Base-by-base conservation (phyloP, 2,113 vertebrate species). In the Gymnobelideus leadbeateri region DNA sequence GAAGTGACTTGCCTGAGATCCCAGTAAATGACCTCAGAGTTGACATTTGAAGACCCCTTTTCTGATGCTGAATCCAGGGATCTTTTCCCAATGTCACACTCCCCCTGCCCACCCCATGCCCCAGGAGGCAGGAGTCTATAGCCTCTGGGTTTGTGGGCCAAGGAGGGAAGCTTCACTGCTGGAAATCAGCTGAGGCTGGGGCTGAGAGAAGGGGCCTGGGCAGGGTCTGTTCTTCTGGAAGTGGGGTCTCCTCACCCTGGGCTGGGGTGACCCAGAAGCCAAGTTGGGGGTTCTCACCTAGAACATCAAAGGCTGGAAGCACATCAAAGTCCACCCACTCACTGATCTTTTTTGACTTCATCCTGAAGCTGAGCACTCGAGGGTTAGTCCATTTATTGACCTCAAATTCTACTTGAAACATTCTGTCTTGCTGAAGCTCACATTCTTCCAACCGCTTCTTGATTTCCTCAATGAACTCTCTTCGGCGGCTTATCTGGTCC, bases 241-340 rank as follows among this genome's bases (percentile, higher is more conserved):
- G 31, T 14, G n/a, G 31, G 14, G 61, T 77, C 4, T 77, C 61
- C 61, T 68, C 11, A 4, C 12, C 19, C 61, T 77, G 61, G 37
- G 12, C 61, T 77, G 31, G 28, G 61, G 31, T 8, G 25, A 57
- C 28, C 26, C 57, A 61, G 26, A 31, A 31, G 28, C 57, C 57
- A 61, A 37, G 6, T 7, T 0, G 8, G 23, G 52, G 26, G 11
- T 5, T 0, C 97, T 97, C 50, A 97, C 97, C 97, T 43, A 98
- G 95, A 89, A 57, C 93, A 8, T 98, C 93, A 1, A 51, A 97
- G 61, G 97, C 97, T 0, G 96, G 98, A 1, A 97, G 94, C 16
- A 98, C 95, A 2, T 98, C 96, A 9, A 97, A 98, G 3, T 97
- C 51, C 53, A 97, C 96, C 0, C 0, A 2, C 46, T 95, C 0